Base-by-base conservation (phyloP, 2,113 vertebrate genomes). In the Herpailurus yagouaroundi region DNA sequence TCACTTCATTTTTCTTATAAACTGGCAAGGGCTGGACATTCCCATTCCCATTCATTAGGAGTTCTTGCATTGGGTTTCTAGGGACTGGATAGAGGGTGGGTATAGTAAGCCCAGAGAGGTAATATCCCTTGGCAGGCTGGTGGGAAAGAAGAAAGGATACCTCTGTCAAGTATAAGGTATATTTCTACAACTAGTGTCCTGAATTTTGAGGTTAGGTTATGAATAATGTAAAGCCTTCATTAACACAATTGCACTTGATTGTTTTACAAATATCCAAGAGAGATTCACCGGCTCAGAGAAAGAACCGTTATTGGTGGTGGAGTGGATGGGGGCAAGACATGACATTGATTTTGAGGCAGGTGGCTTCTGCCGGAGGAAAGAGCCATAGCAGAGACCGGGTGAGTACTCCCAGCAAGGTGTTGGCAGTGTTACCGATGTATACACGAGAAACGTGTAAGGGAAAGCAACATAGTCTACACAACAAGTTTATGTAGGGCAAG, bases 1-100 rank as follows among this genome's bases (percentile, higher is more conserved):
- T 55, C 21, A 57, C 33, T 77, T 95, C 19, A 57, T 36, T 91
- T 48, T 84, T 77, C 29, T 57, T 84, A n/a, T 21, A 55, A 90
- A 77, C 45, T 90, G 29, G 5, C 11, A 84, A 84, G 13, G 5
- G 10, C 29, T 52, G 29, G 23, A 66, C 29, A 77, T 57, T 55
- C 11, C 25, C 1, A 36, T 57, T 33, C 36, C 4, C 63, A 31
- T 64, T 73, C 7, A 41, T 89, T 57, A 29, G 31, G 66, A 63
- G 14, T 14, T 94, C 9, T 89, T 52, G 18, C 27, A 52, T 1
- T 64, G 9, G 4, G 9, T 64, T 82, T 52, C 66, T 74, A 52
- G n/a, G 9, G 9, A 19, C 10, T 74, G 10, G 41, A 15, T 74
- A 41, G 33, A 41, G 19, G 18, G 6, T 82, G 41, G 19, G 18